Conservation (phyloP, 2,888 invertebrate genomes). For the Lepidocyrtoides sp. region DNA sequence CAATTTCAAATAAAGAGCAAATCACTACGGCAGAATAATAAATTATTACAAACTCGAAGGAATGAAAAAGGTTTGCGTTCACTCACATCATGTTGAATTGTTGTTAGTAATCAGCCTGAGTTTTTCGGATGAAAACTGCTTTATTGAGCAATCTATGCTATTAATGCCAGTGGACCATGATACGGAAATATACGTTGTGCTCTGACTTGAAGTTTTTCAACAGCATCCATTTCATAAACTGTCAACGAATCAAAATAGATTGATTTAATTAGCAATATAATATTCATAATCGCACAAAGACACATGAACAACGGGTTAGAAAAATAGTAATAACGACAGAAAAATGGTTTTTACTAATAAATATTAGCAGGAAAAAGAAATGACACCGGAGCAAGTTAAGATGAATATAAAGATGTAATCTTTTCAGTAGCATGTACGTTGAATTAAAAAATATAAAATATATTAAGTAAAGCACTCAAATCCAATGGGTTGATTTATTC, state of each 20-base stretch:
- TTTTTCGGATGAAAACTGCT: neutral
- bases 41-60: neutral
- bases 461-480: neutral
- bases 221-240: neutral
- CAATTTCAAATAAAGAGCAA: too few relatives aligned
- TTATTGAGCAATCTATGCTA: neutral
- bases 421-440: neutral
- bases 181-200: constrained; percentile 1
- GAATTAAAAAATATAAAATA: neutral
- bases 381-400: neutral
- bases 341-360: too few relatives aligned
- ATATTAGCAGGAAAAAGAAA: too few relatives aligned
- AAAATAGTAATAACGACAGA: neutral
- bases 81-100: neutral
- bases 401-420: neutral
- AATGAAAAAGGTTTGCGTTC: neutral
- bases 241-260: neutral
- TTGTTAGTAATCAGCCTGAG: neutral
- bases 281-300: constrained; percentile 34
- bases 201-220: neutral
- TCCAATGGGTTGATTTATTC: neutral
- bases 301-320: neutral
- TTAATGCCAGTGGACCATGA: constrained; percentile 28
- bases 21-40: neutral
- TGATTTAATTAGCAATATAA: constrained; percentile 3